Conservation (phyloP, 2,113 vertebrate species). For the Ploceus nigricollis region DNA sequence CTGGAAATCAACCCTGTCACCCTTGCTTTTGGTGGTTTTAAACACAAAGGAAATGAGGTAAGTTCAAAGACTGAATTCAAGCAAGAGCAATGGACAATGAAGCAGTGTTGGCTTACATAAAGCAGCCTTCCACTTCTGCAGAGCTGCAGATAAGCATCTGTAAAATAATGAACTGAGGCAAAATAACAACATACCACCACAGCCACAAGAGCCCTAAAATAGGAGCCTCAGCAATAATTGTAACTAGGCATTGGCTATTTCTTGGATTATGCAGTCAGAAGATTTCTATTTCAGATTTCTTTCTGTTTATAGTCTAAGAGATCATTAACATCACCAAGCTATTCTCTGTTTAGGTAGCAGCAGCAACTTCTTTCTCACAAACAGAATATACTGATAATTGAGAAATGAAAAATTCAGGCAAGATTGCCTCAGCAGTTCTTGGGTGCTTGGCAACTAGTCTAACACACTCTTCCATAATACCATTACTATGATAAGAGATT, state of each 20-base stretch:
- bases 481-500: not conserved
- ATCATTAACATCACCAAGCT: conserved; percentile 21
- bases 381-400: not conserved
- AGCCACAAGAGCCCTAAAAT: not conserved
- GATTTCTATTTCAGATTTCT: conserved; percentile 50
- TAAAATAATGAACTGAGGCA: not conserved
- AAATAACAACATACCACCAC: not conserved
- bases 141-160: not conserved
- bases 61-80: not conserved
- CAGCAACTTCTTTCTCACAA: conserved; percentile 2
- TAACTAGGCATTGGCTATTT: not conserved
- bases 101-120: not conserved
- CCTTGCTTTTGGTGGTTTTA: not conserved
- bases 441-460: not conserved
- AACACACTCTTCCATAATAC: not conserved
- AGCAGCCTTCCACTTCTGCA: not conserved
- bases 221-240: not conserved
- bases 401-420: conserved; percentile 23
- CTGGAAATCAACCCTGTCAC: not conserved
- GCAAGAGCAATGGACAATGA: not conserved
- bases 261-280: conserved; percentile 23
- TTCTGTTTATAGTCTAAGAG: not conserved
- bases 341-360: conserved; percentile 1
- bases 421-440: not conserved
- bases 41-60: not conserved